Percentiles rank a stretch among this genome's conserved stretches.
Conservation (phyloP, 2,888 invertebrate species). For the Argynnis bischoffii region DNA sequence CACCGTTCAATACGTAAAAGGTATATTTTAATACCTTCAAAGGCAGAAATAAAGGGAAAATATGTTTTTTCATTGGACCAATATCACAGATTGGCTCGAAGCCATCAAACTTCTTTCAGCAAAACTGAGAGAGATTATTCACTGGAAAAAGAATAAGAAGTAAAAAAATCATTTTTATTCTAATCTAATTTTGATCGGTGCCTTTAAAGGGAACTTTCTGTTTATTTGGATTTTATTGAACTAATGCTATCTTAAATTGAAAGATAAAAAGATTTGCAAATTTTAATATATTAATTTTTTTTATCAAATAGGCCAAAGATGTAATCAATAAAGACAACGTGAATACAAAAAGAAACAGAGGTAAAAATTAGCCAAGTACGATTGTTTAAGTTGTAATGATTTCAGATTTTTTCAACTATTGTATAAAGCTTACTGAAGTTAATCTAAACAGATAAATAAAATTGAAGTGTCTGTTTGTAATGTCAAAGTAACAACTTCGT, state of each 20-base stretch:
- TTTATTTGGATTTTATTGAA: background rate
- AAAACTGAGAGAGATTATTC: conserved; percentile 13
- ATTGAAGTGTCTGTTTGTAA: too few species aligned
- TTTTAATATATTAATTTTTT: too few species aligned
- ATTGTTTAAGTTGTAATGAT: too few species aligned
- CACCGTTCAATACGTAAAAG: background rate
- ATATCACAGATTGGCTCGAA: conserved; percentile 7
- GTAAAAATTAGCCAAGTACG: too few species aligned
- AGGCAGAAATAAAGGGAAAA: conserved; percentile 7
- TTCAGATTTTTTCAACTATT: too few species aligned
- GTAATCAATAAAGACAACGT: too few species aligned
- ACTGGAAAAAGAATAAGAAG: conserved; percentile 1
- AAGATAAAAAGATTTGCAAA: too few species aligned
- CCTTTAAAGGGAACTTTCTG: background rate
- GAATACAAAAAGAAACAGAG: too few species aligned
- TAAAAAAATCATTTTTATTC: conserved; percentile 4
- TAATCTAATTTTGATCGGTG: conserved; percentile 9
- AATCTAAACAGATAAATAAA: too few species aligned
- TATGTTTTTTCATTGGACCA: background rate
- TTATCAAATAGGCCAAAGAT: too few species aligned
- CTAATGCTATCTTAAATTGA: background rate
- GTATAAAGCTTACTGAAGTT: too few species aligned
- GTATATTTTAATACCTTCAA: conserved; percentile 4
- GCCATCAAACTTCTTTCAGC: conserved; percentile 1
- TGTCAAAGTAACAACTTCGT: too few species aligned